Conservation (phyloP, 2,888 invertebrate species). For the Torymus tubicola region DNA sequence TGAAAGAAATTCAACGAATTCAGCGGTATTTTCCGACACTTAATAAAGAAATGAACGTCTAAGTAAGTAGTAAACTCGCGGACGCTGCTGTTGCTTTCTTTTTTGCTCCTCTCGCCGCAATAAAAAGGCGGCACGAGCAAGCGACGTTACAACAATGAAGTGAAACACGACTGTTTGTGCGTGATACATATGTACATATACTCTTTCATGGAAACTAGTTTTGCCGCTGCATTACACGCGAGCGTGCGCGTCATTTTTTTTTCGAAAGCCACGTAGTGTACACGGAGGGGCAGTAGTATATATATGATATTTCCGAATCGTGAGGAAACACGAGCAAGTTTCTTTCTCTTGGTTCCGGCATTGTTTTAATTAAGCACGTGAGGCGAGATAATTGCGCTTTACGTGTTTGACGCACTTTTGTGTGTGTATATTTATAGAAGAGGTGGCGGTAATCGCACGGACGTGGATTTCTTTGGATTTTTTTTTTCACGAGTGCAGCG, state of each 20-base stretch:
- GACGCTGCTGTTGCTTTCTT: constrained; percentile 27
- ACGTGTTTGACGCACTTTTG: too few relatives aligned
- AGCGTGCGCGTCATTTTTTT: constrained; percentile 12
- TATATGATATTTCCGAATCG: not conserved
- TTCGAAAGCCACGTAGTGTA: constrained; percentile 46
- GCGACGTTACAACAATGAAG: constrained; percentile 42
- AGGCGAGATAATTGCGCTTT: too few relatives aligned
- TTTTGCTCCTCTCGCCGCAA: constrained; percentile 25
- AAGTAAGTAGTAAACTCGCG: too few relatives aligned
- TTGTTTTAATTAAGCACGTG: too few relatives aligned
- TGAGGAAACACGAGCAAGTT: not conserved
- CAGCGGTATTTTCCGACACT: constrained; percentile 8
- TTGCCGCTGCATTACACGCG: constrained; percentile 36
- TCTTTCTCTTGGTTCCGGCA: too few relatives aligned
- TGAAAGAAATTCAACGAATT: constrained; percentile 24
- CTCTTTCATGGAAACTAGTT: constrained; percentile 48
- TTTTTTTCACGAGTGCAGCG: not conserved
- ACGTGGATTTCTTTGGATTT: not conserved
- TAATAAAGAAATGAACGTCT: not conserved
- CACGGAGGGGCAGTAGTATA: constrained; percentile 2
- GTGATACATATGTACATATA: not conserved
- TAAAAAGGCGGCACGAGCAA: constrained; percentile 13
- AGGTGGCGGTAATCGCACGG: too few relatives aligned
- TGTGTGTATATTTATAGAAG: too few relatives aligned
- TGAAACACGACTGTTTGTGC: constrained; percentile 8